These are phyloP conservation scores for Euschistus heros DNA, from an alignment of 1,140 invertebrate genomes.

Conservation along the genomic window DNA sequence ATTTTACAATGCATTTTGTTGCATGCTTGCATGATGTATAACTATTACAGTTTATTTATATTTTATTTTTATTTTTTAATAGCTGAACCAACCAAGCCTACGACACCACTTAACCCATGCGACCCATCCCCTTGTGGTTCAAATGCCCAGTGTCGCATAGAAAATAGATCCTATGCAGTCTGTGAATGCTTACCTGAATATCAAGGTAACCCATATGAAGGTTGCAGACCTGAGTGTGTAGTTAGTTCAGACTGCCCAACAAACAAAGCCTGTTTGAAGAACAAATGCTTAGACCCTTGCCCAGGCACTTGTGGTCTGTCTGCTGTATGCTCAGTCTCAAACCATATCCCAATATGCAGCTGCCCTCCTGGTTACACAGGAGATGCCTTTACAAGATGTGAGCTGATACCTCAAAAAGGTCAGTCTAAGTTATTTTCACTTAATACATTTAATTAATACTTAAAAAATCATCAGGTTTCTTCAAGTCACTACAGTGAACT, in stretches of 20 bases:
- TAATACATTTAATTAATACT: too few species aligned
- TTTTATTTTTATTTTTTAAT: background rate
- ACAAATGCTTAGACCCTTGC: slow-evolving; percentile 73
- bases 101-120: slow-evolving; percentile 44
- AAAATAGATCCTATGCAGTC: slow-evolving; percentile 40
- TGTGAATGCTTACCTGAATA: slow-evolving; percentile 61
- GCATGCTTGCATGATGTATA: slow-evolving; percentile 6
- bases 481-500: too few species aligned
- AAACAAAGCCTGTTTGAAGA: slow-evolving; percentile 61
- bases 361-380: slow-evolving; percentile 51
- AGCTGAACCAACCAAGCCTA: slow-evolving; percentile 20
- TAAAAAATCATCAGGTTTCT: too few species aligned
- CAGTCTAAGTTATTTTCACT: background rate
- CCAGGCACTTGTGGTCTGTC: slow-evolving; percentile 54
- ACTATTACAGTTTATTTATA: background rate
- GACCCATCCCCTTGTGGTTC: slow-evolving; percentile 61
- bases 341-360: slow-evolving; percentile 57
- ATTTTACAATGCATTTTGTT: background rate
- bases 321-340: slow-evolving; percentile 53
- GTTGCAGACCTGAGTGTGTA: slow-evolving; percentile 66
- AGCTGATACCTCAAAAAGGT: slow-evolving; percentile 24
- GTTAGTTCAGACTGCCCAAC: slow-evolving; percentile 68
- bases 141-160: slow-evolving; percentile 51
- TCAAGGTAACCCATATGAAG: slow-evolving; percentile 67
- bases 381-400: slow-evolving; percentile 48